Conservation (phyloP, 2,113 vertebrate species). For the Notarius quadriscutis region DNA sequence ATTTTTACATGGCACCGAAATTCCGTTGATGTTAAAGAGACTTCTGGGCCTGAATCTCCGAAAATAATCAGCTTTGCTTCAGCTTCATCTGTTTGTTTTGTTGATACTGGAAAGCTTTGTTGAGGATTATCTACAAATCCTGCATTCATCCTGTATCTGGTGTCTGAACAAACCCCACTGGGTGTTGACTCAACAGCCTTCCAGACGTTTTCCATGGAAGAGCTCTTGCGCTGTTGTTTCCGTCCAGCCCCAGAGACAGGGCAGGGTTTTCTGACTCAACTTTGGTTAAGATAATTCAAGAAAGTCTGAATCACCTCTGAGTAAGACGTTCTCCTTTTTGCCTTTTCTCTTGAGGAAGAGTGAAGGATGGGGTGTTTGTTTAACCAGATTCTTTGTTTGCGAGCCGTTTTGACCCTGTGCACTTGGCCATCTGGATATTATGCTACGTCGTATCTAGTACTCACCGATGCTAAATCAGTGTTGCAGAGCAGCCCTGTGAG, state of each 20-base stretch:
- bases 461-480: slow-evolving; percentile 10
- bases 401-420: background rate
- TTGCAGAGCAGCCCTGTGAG: slow-evolving; percentile 13
- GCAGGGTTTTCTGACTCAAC: background rate
- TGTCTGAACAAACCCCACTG: background rate
- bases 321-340: slow-evolving; percentile 2
- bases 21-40: background rate
- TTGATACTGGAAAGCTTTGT: background rate
- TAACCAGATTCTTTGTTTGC: background rate
- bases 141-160: background rate
- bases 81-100: slow-evolving; percentile 4
- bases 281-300: background rate
- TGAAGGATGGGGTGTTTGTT: slow-evolving; percentile 3
- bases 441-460: background rate
- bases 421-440: background rate
- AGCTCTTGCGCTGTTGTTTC: background rate
- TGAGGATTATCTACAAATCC: background rate
- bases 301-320: slow-evolving; percentile 17
- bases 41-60: background rate
- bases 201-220: background rate
- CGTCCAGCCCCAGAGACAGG: background rate
- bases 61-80: background rate
- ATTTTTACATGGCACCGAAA: background rate
- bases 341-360: background rate
- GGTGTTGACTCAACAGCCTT: slow-evolving; percentile 6